A percentile compares a stretch with the other conserved stretches of the same genome.
phyloP scores from a whole-genome alignment of 2,888 invertebrate genomes.

The Microchrysa polita region DNA sequence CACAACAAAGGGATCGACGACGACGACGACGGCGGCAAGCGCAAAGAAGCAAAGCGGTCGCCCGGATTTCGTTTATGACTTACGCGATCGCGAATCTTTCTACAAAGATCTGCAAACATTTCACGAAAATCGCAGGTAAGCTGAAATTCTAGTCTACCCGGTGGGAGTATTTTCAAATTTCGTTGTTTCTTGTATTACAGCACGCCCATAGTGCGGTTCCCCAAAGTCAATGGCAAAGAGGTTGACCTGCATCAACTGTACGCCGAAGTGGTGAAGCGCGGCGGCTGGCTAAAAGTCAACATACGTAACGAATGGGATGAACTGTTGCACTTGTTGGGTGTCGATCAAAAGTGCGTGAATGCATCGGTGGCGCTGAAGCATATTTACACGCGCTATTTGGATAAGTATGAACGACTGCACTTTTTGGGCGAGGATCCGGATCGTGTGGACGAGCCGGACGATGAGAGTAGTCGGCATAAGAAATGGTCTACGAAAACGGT shows the following conservation, averaged over 20 bases:
- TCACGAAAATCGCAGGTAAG: constrained; percentile 92
- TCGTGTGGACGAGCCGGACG: constrained; percentile 76
- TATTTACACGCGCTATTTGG: constrained; percentile 82
- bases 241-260: constrained; percentile 93
- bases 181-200: constrained; percentile 63
- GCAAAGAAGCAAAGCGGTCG: constrained; percentile 43
- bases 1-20: no score
- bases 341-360: constrained; percentile 89
- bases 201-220: constrained; percentile 69
- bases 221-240: constrained; percentile 87
- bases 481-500: constrained; percentile 72
- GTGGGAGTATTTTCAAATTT: constrained; percentile 16
- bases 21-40: constrained; percentile 49
- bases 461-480: constrained; percentile 76
- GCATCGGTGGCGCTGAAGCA: constrained; percentile 86
- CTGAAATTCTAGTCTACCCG: constrained; percentile 51
- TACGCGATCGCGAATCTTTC: constrained; percentile 56
- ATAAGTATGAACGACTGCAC: constrained; percentile 89
- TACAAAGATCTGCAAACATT: constrained; percentile 82
- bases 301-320: constrained; percentile 89
- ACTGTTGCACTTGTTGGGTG: constrained; percentile 76
- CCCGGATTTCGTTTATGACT: constrained; percentile 41
- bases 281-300: constrained; percentile 97
- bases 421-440: constrained; percentile 91
- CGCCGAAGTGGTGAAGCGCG: constrained; percentile 88